Percentiles rank a stretch among this genome's conserved stretches.
phyloP scores from a whole-genome alignment of 2,797 vertebrate genomes.

The Enteromius anoplus region DNA sequence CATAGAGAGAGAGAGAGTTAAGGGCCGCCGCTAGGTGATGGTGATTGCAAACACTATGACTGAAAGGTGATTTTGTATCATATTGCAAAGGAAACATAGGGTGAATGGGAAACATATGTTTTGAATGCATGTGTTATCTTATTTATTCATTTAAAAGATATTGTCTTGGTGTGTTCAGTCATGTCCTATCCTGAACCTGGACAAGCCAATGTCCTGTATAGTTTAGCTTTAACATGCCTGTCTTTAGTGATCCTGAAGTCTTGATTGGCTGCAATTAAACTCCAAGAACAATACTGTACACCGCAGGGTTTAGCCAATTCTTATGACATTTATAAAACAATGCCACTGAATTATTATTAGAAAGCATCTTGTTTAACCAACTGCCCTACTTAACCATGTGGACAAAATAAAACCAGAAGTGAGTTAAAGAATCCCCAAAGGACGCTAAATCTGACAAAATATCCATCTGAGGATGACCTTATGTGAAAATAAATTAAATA shows the following conservation, averaged over 20 bases:
- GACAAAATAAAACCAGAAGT: too few species aligned
- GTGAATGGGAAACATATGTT: neutral
- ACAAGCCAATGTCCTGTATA: neutral
- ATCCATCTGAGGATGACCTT: neutral
- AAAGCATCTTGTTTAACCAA: neutral
- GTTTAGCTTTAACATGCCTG: neutral
- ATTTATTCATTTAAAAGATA: neutral
- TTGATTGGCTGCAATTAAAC: neutral
- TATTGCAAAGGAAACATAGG: neutral
- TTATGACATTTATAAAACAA: neutral
- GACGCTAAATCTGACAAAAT: neutral
- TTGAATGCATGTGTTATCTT: neutral
- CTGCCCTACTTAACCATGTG: too few species aligned
- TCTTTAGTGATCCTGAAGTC: neutral
- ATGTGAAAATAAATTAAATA: too few species aligned
- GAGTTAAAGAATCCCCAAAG: too few species aligned
- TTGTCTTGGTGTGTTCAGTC: neutral
- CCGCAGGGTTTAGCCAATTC: neutral
- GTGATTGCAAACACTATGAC: conserved; percentile 85
- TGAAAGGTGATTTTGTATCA: conserved; percentile 44
- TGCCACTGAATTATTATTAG: neutral
- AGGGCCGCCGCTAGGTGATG: conserved; percentile 85
- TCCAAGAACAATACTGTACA: neutral
- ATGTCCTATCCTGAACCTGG: neutral
- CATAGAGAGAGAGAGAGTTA: conserved; percentile 78